Conservation (phyloP, 2,797 vertebrate species). For the Catostomus latipinnis region DNA sequence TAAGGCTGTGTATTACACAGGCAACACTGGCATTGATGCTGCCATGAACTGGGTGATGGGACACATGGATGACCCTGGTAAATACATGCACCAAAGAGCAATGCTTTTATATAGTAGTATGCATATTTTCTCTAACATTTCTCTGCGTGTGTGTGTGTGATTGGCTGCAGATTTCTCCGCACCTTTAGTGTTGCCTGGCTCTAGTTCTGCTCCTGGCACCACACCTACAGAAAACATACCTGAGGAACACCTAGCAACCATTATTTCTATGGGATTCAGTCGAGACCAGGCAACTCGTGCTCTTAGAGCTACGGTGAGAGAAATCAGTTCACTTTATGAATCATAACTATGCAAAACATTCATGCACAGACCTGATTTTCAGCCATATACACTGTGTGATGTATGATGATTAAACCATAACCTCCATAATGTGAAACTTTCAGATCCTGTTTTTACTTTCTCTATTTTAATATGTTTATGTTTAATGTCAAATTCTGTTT, state of each 20-base stretch:
- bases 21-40: constrained; percentile 94
- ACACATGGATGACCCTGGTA: constrained; percentile 98
- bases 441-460: too few species aligned
- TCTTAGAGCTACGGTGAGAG: constrained; percentile 90
- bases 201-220: constrained; percentile 82
- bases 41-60: constrained; percentile 99
- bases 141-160: constrained; percentile 52
- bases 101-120: not conserved
- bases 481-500: constrained; percentile 10
- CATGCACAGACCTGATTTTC: not conserved
- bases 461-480: too few species aligned
- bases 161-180: constrained; percentile 88
- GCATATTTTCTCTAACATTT: not conserved
- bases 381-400: too few species aligned
- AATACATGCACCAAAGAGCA: constrained; percentile 17
- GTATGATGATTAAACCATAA: too few species aligned
- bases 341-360: not conserved
- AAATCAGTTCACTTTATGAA: not conserved
- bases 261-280: constrained; percentile 98
- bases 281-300: constrained; percentile 96
- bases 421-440: too few species aligned
- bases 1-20: constrained; percentile 97
- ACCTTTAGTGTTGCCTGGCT: constrained; percentile 92
- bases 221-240: constrained; percentile 87
- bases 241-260: constrained; percentile 94